A percentile compares a stretch with the other conserved stretches of the same genome.
Conservation (phyloP, 2,888 invertebrate species). For the Pandemis cinnamomeana region DNA sequence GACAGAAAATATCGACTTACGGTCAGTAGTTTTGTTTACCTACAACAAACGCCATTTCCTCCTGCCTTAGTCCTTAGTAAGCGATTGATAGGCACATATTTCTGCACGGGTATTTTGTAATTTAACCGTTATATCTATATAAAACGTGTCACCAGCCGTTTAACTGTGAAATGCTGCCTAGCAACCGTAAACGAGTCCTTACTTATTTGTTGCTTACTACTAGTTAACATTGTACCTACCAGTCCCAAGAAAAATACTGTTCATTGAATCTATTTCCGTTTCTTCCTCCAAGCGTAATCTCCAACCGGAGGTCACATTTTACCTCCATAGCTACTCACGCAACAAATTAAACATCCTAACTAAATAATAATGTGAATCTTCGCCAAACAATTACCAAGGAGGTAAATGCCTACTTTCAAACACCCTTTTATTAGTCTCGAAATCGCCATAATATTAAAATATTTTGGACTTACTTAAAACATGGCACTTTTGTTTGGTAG, state of each 20-base stretch:
- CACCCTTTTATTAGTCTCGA: neutral
- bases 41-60: too few relatives aligned
- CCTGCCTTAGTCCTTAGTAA: too few relatives aligned
- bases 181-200: too few relatives aligned
- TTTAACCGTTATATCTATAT: too few relatives aligned
- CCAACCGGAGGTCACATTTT: neutral
- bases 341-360: constrained; percentile 6
- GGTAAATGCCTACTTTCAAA: neutral
- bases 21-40: too few relatives aligned
- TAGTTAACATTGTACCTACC: neutral
- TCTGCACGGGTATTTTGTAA: too few relatives aligned
- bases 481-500: neutral
- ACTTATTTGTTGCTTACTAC: too few relatives aligned
- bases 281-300: neutral
- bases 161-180: too few relatives aligned
- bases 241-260: neutral
- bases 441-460: neutral
- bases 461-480: neutral
- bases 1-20: too few relatives aligned
- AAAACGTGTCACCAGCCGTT: too few relatives aligned
- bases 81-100: too few relatives aligned
- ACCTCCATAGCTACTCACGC: neutral
- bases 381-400: neutral
- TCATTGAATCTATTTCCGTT: neutral
- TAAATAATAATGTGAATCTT: constrained; percentile 1